Evolutionary conservation across 2,888 invertebrate species (phyloP), one percentile per base, ranked within the genome.

Genomic region (Morpho achilles): DNA sequence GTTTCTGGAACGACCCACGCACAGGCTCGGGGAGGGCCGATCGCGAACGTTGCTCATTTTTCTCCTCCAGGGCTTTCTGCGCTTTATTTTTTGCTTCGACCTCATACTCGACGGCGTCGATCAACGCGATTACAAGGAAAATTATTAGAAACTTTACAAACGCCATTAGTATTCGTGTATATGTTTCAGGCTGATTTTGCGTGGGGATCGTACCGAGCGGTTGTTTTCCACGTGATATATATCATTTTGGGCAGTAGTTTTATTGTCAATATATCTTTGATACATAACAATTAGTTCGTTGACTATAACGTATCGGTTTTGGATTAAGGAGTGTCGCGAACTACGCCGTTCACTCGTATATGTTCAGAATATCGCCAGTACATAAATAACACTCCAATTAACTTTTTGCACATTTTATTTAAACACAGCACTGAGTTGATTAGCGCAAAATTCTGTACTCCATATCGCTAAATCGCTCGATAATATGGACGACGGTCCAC

Each of bases 1-100:
- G 68, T 62, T 82, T 79, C 41, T 84, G 78, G 32, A 89, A 69
- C 1, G 87, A 80, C 3, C 85, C 82, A 6, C 74, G 71, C 43
- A 82, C 79, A 7, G 76, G 74, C 0, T 75, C 78, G 0, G 85
- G 81, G 53, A 69, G 77, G 0, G 87, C 85, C 0, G 83, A 83
- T 8, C 87, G 69, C 4, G 79, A 68, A 22, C 73, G 77, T 58
- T 79, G 79, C 56, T 81, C 85, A 63, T 79, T 88, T 84, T 88
- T 85, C 87, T 84, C 58, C 88, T 77, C 89, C 89, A 87, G 0
- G 87, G 89, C 67, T 75, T 86, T 80, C 76, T 79, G 72, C 76
- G 76, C 71, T 80, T 87, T 82, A 77, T 76, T 73, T 75, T 84
- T 77, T 74, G 84, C 74, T 76, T 85, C 63, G 75, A 80, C 67